phyloP scores from a whole-genome alignment of 23 tunicate genomes.

The Diplosoma virens region DNA sequence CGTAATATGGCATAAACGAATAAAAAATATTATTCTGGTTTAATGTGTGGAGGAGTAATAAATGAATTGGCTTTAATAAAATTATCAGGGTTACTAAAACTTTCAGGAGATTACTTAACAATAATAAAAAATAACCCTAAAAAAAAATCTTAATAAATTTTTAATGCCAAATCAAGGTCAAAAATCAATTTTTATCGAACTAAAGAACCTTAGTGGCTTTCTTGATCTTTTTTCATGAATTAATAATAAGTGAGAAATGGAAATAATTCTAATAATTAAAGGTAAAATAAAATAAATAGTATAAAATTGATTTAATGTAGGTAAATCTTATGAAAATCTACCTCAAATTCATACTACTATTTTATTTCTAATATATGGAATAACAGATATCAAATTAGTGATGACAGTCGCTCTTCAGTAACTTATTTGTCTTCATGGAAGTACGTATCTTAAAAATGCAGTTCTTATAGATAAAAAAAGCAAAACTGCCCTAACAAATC shows the following conservation, averaged over 20 bases:
- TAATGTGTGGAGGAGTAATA: conserved; percentile 26
- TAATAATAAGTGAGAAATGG: conserved; percentile 12
- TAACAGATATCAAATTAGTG: background rate
- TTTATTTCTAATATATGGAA: conserved; percentile 10
- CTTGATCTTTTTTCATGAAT: conserved; percentile 10
- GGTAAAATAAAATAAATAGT: conserved; percentile 35
- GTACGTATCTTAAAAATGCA: conserved; percentile 33
- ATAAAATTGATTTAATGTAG: conserved; percentile 27
- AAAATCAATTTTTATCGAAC: background rate
- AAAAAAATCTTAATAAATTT: conserved; percentile 16
- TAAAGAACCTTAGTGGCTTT: background rate
- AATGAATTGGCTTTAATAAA: conserved; percentile 20
- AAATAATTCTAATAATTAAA: background rate
- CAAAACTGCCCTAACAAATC: conserved; percentile 10
- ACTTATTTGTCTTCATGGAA: conserved; percentile 45
- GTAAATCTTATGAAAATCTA: background rate
- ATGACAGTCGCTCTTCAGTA: conserved; percentile 43
- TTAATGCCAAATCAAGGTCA: conserved; percentile 36
- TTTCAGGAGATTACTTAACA: background rate
- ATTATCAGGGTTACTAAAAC: conserved; percentile 21
- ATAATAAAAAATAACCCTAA: background rate
- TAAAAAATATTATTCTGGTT: conserved; percentile 43
- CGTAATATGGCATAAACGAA: conserved; percentile 35
- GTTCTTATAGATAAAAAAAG: background rate
- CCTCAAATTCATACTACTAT: conserved; percentile 21